Evolutionary conservation across 2,888 invertebrate species (phyloP).

Genomic region (Ophraella communa): DNA sequence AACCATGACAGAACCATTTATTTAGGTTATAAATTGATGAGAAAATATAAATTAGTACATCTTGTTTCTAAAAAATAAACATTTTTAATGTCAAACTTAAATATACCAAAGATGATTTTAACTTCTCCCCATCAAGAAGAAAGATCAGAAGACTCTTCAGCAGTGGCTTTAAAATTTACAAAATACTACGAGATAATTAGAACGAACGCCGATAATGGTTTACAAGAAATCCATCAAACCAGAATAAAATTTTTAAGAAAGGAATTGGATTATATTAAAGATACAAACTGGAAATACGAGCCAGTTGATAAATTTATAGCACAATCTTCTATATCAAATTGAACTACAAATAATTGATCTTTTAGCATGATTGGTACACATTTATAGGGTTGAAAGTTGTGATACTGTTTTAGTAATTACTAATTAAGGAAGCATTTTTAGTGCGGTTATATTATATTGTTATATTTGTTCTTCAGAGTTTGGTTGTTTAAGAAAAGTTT

Average conservation of each 20-base stretch:
- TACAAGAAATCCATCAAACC: conserved; percentile 72
- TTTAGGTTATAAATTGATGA: too few species aligned
- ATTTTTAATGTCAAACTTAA: conserved; percentile 41
- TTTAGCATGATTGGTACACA: too few species aligned
- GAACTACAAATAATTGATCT: too few species aligned
- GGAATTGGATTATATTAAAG: conserved; percentile 78
- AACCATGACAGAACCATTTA: too few species aligned
- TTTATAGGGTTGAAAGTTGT: too few species aligned
- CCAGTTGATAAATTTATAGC: conserved; percentile 72
- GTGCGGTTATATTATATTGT: too few species aligned
- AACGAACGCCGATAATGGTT: conserved; percentile 48
- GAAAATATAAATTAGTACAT: too few species aligned
- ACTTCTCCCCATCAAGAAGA: conserved; percentile 50
- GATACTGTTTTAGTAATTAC: too few species aligned
- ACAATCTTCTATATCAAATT: conserved; percentile 53
- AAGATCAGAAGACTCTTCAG: conserved; percentile 42
- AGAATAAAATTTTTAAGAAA: conserved; percentile 74
- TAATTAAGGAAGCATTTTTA: too few species aligned
- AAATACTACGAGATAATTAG: conserved; percentile 52
- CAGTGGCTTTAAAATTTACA: conserved; percentile 44
- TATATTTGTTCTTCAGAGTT: too few species aligned
- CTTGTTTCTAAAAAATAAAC: too few species aligned
- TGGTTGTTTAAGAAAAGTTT: too few species aligned
- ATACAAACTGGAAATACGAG: conserved; percentile 83
- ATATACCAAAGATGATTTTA: conserved; percentile 51